Evolutionary conservation across 2,888 invertebrate genomes (phyloP).

Genomic region (Acleris holmiana): DNA sequence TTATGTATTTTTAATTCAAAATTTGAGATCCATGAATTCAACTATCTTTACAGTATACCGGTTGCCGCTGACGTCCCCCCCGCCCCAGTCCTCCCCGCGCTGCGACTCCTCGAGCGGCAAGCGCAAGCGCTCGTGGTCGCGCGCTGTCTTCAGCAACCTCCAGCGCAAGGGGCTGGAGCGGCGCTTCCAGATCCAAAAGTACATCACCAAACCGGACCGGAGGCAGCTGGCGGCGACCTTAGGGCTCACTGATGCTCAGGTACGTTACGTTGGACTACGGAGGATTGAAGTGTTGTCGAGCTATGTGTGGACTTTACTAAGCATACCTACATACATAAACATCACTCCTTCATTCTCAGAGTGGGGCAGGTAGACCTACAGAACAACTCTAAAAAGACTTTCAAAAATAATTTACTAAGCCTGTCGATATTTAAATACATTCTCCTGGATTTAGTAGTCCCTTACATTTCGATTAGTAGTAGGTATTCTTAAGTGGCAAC

Average conservation of each 20-base stretch:
- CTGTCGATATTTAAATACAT: too few relatives aligned
- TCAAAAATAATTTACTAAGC: too few relatives aligned
- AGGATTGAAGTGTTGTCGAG: too few relatives aligned
- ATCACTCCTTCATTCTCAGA: too few relatives aligned
- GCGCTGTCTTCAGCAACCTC: conserved; percentile 97
- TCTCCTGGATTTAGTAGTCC: too few relatives aligned
- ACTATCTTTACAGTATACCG: conserved; percentile 64
- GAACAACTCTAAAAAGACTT: too few relatives aligned
- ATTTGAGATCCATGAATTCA: not conserved
- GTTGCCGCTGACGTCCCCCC: conserved; percentile 68
- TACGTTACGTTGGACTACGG: conserved; percentile 50
- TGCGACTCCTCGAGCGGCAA: conserved; percentile 85
- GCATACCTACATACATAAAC: too few relatives aligned
- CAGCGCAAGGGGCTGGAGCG: conserved; percentile 97
- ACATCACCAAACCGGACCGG: conserved; percentile 97
- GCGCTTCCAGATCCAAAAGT: conserved; percentile 96
- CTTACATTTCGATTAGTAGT: too few relatives aligned
- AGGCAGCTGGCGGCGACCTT: conserved; percentile 95
- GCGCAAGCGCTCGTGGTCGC: conserved; percentile 96
- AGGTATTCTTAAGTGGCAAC: too few relatives aligned
- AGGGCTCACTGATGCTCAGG: conserved; percentile 97
- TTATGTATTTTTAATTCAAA: not conserved
- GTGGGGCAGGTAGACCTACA: too few relatives aligned
- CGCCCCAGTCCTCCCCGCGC: conserved; percentile 69
- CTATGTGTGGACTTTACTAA: too few relatives aligned